Evolutionary conservation across 2,888 invertebrate genomes (phyloP), one percentile per base, ranked within the genome.

Genomic region (Heliconius aoede): DNA sequence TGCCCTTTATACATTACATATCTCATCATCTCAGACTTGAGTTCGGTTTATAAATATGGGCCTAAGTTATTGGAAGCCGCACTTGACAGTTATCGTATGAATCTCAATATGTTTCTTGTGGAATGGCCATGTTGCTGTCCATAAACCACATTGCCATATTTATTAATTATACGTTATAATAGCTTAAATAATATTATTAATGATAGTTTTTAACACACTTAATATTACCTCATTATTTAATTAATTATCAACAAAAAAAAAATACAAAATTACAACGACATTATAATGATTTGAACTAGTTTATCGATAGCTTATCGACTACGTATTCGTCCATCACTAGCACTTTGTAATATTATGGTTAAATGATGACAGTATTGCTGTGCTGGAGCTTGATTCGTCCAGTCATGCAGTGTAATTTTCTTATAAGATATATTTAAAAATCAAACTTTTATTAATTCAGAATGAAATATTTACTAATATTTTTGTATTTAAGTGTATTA

Each of bases 401-500:
- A 61, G 55, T 69, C 30, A 69, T 69, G 69, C n/a, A 4, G 24
- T 68, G 9, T 8, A 9, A 21, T 51, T 24, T 69, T 24, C 8
- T 1, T 21, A 21, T 68, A 67, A n/a, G 26, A 21, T 5, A 28
- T 28, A 1, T 30, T 11, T 13, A 28, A 28, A 40, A 28, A 21
- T 0, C 36, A 15, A 24, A 15, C n/a, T 51, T 51, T n/a, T 28
- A 28, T 0, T 30, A 18, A 24, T 60, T 60, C 26, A 72, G 0
- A 72, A 76, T 76, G 76, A 64, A 28, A 40, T 28, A 21, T 5
- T 55, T 76, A n/a, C 7, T 65, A 24, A 28, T 55, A 55, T 28
- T 75, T 24, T 46, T 75, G 58, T 30, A 62, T 67, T 15, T 71
- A 67, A 68, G 24, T 75, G 55, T 58, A 46, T 24, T 80, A 64